Conservation (phyloP, 2,888 invertebrate genomes). For the Schizotus pectinicornis region DNA sequence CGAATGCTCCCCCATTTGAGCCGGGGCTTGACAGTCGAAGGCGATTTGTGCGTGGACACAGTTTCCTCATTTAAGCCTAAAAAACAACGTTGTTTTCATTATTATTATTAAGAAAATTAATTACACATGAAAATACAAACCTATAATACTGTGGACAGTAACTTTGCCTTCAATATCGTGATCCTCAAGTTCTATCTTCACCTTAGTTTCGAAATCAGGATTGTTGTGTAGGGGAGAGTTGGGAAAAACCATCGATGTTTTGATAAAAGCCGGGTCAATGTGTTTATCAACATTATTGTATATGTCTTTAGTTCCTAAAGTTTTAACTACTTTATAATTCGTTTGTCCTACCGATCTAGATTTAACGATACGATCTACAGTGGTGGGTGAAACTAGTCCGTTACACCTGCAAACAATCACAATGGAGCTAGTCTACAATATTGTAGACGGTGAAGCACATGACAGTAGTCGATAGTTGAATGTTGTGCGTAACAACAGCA, state of each 20-base stretch:
- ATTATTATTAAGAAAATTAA: background rate
- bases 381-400: slow-evolving; percentile 42
- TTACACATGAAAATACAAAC: slow-evolving; percentile 33
- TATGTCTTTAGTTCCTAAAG: slow-evolving; percentile 37
- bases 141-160: slow-evolving; percentile 59
- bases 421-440: background rate
- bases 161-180: slow-evolving; percentile 48
- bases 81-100: slow-evolving; percentile 6
- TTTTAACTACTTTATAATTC: slow-evolving; percentile 33
- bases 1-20: slow-evolving; percentile 45
- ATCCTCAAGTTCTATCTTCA: slow-evolving; percentile 42
- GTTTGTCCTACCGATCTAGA: slow-evolving; percentile 37
- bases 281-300: slow-evolving; percentile 38
- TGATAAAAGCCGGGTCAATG: slow-evolving; percentile 29
- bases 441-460: background rate
- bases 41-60: slow-evolving; percentile 39
- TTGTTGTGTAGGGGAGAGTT: slow-evolving; percentile 17
- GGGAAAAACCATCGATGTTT: slow-evolving; percentile 32
- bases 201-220: slow-evolving; percentile 37
- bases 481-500: slow-evolving; percentile 4
- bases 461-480: background rate
- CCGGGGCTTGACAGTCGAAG: slow-evolving; percentile 40
- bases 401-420: slow-evolving; percentile 43
- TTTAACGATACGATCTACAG: slow-evolving; percentile 39
- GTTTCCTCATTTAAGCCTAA: slow-evolving; percentile 49